phyloP scores from a whole-genome alignment of 2,113 vertebrate genomes.

The Echinops telfairi region DNA sequence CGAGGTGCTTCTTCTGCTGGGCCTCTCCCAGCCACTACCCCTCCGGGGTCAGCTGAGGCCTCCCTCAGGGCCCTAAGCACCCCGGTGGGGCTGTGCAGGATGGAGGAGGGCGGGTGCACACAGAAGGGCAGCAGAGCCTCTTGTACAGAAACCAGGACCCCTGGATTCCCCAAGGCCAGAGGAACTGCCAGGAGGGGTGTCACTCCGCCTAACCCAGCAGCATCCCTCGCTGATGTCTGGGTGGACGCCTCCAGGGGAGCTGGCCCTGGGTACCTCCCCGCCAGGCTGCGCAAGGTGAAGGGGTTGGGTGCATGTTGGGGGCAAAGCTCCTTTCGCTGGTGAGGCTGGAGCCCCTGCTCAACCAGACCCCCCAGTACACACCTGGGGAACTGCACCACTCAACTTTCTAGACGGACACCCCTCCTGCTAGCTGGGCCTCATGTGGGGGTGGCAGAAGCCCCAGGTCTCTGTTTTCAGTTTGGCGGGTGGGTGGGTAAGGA shows the following conservation, averaged over 20 bases:
- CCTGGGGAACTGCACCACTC: not conserved
- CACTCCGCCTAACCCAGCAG: not conserved
- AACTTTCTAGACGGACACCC: not conserved
- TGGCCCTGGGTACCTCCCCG: not conserved
- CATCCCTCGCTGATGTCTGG: not conserved
- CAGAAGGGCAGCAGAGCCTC: not conserved
- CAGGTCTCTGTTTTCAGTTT: not conserved
- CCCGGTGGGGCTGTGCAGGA: not conserved
- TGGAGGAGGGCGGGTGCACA: not conserved
- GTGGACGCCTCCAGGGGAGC: not conserved
- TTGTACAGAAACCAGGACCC: not conserved
- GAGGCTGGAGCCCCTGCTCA: not conserved
- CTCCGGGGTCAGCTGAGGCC: not conserved
- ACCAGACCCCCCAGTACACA: not conserved
- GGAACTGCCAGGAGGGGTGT: not conserved
- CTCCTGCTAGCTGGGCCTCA: not conserved
- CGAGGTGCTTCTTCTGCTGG: constrained; percentile 33
- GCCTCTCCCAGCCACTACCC: not conserved
- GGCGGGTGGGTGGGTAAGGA: not conserved
- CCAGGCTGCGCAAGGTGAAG: not conserved
- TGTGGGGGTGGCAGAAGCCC: not conserved
- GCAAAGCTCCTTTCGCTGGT: not conserved
- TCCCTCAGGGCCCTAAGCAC: not conserved
- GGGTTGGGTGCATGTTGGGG: rapidly evolving
- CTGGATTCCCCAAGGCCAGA: not conserved